phyloP scores from a whole-genome alignment of 2,113 vertebrate species.

The Myanophis thanlyinensis region DNA sequence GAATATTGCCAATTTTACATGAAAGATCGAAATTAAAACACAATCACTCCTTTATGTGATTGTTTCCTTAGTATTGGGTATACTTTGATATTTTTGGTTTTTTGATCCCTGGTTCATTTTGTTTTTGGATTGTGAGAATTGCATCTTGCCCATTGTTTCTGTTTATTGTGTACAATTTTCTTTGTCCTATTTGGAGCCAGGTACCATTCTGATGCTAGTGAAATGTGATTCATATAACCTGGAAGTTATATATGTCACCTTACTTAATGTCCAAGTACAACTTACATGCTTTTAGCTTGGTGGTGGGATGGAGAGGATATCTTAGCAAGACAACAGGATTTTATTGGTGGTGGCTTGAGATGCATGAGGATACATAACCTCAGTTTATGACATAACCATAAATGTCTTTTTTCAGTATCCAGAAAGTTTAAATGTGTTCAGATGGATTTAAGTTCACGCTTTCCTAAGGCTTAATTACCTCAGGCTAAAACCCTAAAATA shows the following conservation, averaged over 20 bases:
- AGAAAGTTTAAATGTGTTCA: background rate
- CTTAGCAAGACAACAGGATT: background rate
- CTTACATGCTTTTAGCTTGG: background rate
- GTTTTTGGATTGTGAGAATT: background rate
- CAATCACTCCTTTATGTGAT: background rate
- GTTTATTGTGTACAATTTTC: background rate
- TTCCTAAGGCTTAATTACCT: background rate
- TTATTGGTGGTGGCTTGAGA: too few relatives aligned
- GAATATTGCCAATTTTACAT: background rate
- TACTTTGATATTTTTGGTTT: background rate
- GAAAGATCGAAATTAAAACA: background rate
- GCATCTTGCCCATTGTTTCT: background rate
- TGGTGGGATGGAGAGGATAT: background rate
- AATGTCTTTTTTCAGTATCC: background rate
- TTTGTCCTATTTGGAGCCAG: background rate
- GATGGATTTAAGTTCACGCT: background rate
- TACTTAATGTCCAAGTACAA: background rate
- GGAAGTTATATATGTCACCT: background rate
- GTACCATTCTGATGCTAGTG: background rate
- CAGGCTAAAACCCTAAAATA: too few relatives aligned
- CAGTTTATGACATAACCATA: background rate
- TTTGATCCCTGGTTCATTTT: background rate
- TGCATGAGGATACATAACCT: too few relatives aligned
- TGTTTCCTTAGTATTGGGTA: background rate
- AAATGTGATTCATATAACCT: background rate